Evolutionary conservation across 2,113 vertebrate species (phyloP), one percentile per base, ranked within the genome.

Genomic region (Centrocercus urophasianus): DNA sequence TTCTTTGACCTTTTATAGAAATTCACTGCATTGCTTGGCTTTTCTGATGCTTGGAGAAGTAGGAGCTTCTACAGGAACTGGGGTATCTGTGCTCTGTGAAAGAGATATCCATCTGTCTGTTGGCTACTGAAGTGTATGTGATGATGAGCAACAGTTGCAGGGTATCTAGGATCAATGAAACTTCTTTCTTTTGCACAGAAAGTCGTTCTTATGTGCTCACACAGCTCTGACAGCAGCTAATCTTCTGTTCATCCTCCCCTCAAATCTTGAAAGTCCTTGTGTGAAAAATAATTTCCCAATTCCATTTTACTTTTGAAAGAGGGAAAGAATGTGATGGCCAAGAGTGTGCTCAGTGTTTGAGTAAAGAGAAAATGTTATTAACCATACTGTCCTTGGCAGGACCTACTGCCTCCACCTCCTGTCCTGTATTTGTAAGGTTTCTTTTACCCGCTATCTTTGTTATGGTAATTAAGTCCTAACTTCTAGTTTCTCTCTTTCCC

Each of bases 401-500:
- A 48, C 15, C 9, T 82, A 65, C 10, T 88, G 81, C 80, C 83
- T 47, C 25, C 17, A 30, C 45, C 21, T 83, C 19, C 47, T 73
- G 9, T 65, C 42, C 73, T 43, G 2, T 82, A 61, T 87, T 94
- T 89, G 30, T 42, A 60, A 64, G 24, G 16, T 48, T 83, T 83
- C 48, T 85, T 85, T 84, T 20, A 24, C 7, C 3, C 27, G 54
- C 54, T 90, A n/a, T 60, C 42, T 94, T 61, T 85, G 9, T 80
- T 80, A 69, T 70, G 54, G 30, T 87, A 82, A 79, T 79, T 76
- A 91, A 76, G 34, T 57, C 14, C 61, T 84, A 79, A 66, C 21
- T 78, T 83, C 13, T 66, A 16, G 74, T 89, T 84, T 72, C 43
- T 74, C 17, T 74, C 18, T 85, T 88, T 38, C 42, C 19, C 20